Base-by-base conservation (phyloP, 2,888 invertebrate species). In the Troilus luridus region DNA sequence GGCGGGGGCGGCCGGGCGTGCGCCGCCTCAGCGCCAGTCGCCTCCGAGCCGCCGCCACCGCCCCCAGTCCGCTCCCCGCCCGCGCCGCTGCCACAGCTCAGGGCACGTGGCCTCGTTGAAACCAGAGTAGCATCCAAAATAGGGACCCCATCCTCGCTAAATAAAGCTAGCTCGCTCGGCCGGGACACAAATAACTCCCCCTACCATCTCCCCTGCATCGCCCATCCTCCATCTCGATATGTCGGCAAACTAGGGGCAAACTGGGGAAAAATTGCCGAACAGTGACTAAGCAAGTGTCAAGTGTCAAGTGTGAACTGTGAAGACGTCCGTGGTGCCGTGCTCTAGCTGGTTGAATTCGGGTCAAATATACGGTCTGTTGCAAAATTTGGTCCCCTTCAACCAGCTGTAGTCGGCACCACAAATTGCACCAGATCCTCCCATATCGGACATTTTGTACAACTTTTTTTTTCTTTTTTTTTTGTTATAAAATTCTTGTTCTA, bases 331-430 rank as follows among this genome's bases (percentile, higher is more conserved):
- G 72, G 93, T 95, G 95, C 95, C 95, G 94, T 92, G 94, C 90
- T 95, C 95, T 95, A 96, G 96, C 95, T 96, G 96, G 96, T 96
- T 96, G 96, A 95, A 95, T 95, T 95, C 95, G 96, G 96, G 95
- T 96, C 96, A 96, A 96, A 96, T 96, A 95, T 94, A 62, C 81
- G 62, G 62, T 85, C 93, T 93, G 94, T 93, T 93, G 93, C 93
- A 94, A 94, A 94, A 96, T 96, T 96, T 96, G 96, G 96, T 96
- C 96, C 96, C 96, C 96, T 96, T 96, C 96, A 96, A 96, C 96
- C 96, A 96, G 96, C 96, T 96, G 96, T 96, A 96, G 95, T 94
- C 94, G 94, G 94, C 95, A 95, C 92, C 92, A 92, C 92, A 89
- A 54, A 54, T 88, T 89, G 60, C 90, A 90, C 77, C 91, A 64